These are phyloP conservation scores for Vireo altiloquus DNA, from an alignment of 2,113 vertebrate genomes.

Conservation along the genomic window DNA sequence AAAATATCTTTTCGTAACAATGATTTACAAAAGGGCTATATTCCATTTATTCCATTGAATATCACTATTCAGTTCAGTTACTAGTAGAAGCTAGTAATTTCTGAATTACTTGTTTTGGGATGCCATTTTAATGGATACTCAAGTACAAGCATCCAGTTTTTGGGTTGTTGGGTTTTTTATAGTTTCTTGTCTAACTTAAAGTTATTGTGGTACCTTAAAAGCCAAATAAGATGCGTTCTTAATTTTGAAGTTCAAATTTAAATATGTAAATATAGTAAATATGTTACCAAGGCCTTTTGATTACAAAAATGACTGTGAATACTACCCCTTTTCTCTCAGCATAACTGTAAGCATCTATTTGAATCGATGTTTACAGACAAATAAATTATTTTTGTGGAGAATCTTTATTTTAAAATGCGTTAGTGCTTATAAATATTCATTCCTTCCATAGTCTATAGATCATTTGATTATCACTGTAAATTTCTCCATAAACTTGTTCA, in stretches of 20 bases:
- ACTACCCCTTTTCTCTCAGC: background rate
- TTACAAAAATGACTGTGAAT: background rate
- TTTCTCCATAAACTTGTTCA: background rate
- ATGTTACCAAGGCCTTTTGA: background rate
- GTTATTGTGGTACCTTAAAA: background rate
- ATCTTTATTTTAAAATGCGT: background rate
- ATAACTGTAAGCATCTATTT: background rate
- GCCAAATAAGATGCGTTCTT: background rate
- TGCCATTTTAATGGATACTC: background rate
- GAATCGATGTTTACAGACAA: background rate
- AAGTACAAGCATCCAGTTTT: background rate
- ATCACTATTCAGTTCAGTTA: background rate
- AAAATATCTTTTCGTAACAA: background rate
- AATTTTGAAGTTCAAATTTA: background rate
- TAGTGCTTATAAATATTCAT: background rate
- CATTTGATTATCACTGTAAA: background rate
- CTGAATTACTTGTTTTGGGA: background rate
- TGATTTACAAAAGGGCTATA: background rate
- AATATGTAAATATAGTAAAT: background rate
- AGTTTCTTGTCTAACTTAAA: background rate
- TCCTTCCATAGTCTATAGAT: background rate
- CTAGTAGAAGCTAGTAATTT: background rate
- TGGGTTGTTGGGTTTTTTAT: background rate
- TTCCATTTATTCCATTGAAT: background rate
- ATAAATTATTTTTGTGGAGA: background rate